A percentile compares a stretch with the other conserved stretches of the same genome.
These are phyloP conservation scores for Cheilosia grossa DNA, from an alignment of 2,888 invertebrate species.

Conservation along the genomic window DNA sequence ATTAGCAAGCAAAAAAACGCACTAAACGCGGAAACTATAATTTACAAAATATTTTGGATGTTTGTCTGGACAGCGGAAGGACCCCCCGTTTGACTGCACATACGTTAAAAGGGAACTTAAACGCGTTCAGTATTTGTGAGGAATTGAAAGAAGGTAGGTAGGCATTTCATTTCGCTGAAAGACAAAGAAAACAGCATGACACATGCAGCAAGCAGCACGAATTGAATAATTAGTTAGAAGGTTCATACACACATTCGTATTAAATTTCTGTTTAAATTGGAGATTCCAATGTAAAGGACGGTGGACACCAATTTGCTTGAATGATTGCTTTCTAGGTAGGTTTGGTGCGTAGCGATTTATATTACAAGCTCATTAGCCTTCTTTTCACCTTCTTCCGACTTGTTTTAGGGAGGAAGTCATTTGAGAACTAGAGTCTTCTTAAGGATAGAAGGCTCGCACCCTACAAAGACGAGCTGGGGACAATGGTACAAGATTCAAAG, in stretches of 20 bases:
- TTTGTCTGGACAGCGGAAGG: conserved; percentile 29
- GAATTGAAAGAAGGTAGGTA: too few relatives aligned
- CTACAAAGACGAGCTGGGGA: too few relatives aligned
- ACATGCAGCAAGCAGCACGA: conserved; percentile 1
- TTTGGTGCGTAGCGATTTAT: not conserved
- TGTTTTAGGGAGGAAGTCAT: too few relatives aligned
- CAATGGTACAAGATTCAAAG: too few relatives aligned
- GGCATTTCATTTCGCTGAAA: too few relatives aligned
- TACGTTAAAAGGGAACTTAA: not conserved
- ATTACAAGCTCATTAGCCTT: not conserved
- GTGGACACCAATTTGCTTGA: conserved; percentile 7
- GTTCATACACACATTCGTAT: not conserved
- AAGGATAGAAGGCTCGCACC: too few relatives aligned
- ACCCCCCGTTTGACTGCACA: not conserved
- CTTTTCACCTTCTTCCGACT: not conserved
- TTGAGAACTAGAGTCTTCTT: too few relatives aligned
- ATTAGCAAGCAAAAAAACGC: conserved; percentile 26
- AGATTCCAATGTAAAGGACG: conserved; percentile 9
- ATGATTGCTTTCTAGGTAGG: not conserved
- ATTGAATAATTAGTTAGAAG: not conserved
- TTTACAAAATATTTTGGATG: conserved; percentile 29
- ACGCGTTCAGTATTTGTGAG: too few relatives aligned
- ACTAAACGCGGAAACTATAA: conserved; percentile 39
- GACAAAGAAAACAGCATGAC: too few relatives aligned
- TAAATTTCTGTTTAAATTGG: conserved; percentile 1